These are phyloP conservation scores for Sisor rabdophorus DNA, from an alignment of 2,113 vertebrate species.

Conservation along the genomic window DNA sequence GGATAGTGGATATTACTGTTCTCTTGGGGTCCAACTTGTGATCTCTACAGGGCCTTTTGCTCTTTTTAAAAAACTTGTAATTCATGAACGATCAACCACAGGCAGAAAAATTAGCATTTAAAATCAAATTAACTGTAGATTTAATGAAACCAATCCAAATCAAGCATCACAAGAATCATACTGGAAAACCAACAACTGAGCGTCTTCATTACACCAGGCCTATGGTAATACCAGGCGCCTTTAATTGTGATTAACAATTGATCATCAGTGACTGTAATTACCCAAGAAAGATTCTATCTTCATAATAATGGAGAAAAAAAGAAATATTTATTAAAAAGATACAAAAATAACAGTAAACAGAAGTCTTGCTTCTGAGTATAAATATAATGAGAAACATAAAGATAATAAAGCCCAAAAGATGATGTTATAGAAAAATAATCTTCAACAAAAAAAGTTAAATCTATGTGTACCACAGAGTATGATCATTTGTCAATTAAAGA, in stretches of 20 bases:
- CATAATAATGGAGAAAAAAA: not conserved
- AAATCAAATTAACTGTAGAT: conserved; percentile 10
- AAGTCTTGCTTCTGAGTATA: not conserved
- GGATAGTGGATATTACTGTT: conserved; percentile 21
- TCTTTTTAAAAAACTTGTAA: conserved; percentile 16
- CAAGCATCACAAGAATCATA: not conserved
- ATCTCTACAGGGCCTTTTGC: conserved; percentile 32
- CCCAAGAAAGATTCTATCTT: not conserved
- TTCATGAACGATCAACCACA: conserved; percentile 15
- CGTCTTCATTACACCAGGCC: not conserved
- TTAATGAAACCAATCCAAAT: conserved; percentile 6
- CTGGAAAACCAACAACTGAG: not conserved
- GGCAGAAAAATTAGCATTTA: conserved; percentile 21
- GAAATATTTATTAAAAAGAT: not conserved
- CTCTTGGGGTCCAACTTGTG: conserved; percentile 35
- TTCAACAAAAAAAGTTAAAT: not conserved
- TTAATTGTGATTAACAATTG: not conserved
- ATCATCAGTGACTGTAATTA: not conserved
- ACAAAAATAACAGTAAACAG: not conserved
- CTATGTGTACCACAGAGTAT: not conserved
- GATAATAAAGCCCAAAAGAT: not conserved
- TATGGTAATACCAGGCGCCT: not conserved
- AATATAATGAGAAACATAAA: not conserved
- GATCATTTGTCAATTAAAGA: not conserved
- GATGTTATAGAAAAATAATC: not conserved